Evolutionary conservation across 2,797 vertebrate genomes (phyloP).

Genomic region (Girardinus metallicus): DNA sequence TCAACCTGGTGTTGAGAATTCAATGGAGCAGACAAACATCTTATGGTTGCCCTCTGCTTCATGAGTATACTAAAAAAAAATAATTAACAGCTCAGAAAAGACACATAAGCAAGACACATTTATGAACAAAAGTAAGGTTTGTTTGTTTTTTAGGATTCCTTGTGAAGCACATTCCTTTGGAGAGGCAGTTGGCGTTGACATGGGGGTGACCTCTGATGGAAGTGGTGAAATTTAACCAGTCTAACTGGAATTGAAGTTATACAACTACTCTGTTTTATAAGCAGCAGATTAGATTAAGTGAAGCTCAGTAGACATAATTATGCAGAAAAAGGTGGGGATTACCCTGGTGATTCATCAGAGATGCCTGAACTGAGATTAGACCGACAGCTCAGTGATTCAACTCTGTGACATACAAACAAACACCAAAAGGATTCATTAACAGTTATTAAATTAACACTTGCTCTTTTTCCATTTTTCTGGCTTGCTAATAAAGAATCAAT

Average conservation of each 20-base stretch:
- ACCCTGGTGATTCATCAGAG: background rate
- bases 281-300: background rate
- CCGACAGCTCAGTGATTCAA: background rate
- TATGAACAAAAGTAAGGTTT: slow-evolving; percentile 50
- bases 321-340: background rate
- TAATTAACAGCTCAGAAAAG: slow-evolving; percentile 52
- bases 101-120: slow-evolving; percentile 64
- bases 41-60: slow-evolving; percentile 35
- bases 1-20: slow-evolving; percentile 9
- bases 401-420: background rate
- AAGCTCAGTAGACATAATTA: background rate
- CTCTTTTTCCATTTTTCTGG: background rate
- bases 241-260: background rate
- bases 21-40: slow-evolving; percentile 27
- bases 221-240: background rate
- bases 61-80: slow-evolving; percentile 33
- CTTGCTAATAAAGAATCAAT: background rate
- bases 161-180: slow-evolving; percentile 22
- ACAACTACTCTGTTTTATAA: background rate
- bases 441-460: background rate
- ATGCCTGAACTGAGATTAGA: background rate
- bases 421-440: background rate
- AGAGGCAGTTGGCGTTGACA: slow-evolving; percentile 10
- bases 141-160: background rate
- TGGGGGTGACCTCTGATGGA: slow-evolving; percentile 10